A percentile compares a stretch with the other conserved stretches of the same genome.
Evolutionary conservation across 2,797 vertebrate species (phyloP).

Genomic region (Sebastes aleutianus): DNA sequence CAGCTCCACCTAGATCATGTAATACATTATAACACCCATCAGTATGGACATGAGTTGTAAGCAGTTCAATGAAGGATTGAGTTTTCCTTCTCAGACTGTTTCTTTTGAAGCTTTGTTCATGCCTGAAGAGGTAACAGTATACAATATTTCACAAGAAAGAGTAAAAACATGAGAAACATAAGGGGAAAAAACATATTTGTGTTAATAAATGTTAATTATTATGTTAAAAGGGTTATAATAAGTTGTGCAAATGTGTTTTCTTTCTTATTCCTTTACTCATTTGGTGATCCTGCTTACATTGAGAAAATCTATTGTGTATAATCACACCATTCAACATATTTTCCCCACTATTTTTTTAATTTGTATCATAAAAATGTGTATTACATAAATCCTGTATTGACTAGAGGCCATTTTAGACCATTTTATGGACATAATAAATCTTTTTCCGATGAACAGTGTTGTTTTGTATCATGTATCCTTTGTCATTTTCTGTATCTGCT

Average conservation of each 20-base stretch:
- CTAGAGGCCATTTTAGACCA: background rate
- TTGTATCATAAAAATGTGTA: background rate
- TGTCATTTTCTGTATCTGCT: background rate
- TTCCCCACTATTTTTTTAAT: background rate
- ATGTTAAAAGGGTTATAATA: background rate
- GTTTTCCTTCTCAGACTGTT: too few species aligned
- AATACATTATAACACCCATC: background rate
- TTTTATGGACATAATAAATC: background rate
- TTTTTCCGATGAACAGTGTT: background rate
- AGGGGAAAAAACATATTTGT: background rate
- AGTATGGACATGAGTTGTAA: too few species aligned
- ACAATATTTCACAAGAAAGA: background rate
- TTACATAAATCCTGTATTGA: background rate
- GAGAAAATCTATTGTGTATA: background rate
- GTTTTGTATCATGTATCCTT: background rate
- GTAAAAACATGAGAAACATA: background rate
- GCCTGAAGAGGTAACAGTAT: background rate
- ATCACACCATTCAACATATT: background rate
- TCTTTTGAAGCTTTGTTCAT: background rate
- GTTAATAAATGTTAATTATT: background rate
- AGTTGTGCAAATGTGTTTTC: too few species aligned
- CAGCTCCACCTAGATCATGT: background rate
- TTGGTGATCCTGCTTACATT: background rate
- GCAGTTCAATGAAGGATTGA: too few species aligned
- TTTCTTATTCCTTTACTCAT: background rate